phyloP scores from a whole-genome alignment of 2,888 invertebrate genomes.

The Cactoblastis cactorum region DNA sequence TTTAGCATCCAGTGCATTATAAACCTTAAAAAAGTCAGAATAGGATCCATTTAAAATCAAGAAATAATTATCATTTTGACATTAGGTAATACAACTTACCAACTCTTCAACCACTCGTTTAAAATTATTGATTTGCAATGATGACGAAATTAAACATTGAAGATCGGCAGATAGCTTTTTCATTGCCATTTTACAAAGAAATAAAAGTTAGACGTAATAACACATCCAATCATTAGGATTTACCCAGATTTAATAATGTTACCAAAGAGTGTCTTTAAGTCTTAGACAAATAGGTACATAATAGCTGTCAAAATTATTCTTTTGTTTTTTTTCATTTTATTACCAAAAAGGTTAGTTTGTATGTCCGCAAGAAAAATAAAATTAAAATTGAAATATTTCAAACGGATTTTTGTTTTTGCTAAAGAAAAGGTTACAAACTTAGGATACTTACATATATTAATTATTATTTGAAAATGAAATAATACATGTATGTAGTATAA shows the following conservation, averaged over 20 bases:
- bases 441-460: too few relatives aligned
- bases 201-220: too few relatives aligned
- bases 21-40: slow-evolving; percentile 77
- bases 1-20: slow-evolving; percentile 85
- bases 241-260: too few relatives aligned
- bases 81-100: slow-evolving; percentile 46
- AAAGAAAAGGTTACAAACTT: too few relatives aligned
- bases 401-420: too few relatives aligned
- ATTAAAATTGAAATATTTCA: too few relatives aligned
- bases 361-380: not conserved
- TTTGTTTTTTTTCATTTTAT: slow-evolving; percentile 14
- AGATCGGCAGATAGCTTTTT: slow-evolving; percentile 60
- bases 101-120: slow-evolving; percentile 82
- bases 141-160: slow-evolving; percentile 76
- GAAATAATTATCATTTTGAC: not conserved
- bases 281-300: too few relatives aligned
- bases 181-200: slow-evolving; percentile 48
- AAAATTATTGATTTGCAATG: slow-evolving; percentile 74
- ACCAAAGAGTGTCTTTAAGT: too few relatives aligned
- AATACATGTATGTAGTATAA: not conserved
- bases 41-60: too few relatives aligned
- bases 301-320: not conserved
- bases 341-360: not conserved
- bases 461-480: too few relatives aligned
- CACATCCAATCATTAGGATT: too few relatives aligned